These are phyloP conservation scores for Timema podura DNA, from an alignment of 2,888 invertebrate species.

Conservation along the genomic window DNA sequence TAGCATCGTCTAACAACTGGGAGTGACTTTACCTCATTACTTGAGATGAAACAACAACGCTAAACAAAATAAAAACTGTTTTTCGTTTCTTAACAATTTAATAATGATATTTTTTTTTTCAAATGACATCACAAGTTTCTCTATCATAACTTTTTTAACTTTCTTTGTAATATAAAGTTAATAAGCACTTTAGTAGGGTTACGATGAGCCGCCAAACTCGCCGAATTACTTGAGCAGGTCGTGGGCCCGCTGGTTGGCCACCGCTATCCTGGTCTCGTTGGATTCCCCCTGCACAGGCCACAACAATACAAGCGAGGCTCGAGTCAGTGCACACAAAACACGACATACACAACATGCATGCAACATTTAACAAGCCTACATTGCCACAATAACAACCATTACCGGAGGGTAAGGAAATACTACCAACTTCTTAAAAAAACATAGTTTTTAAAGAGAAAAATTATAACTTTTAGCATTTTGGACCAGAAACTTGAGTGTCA, in stretches of 20 bases:
- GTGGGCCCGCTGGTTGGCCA: constrained; percentile 95
- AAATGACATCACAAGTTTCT: constrained; percentile 18
- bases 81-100: constrained; percentile 11
- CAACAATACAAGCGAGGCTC: constrained; percentile 20
- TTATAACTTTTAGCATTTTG: too few species aligned
- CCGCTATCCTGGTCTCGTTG: constrained; percentile 93
- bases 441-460: too few species aligned
- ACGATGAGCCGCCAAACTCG: constrained; percentile 16
- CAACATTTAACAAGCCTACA: constrained; percentile 8
- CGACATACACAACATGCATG: constrained; percentile 18
- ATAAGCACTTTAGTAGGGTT: constrained; percentile 28
- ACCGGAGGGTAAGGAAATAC: too few species aligned
- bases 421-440: too few species aligned
- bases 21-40: constrained; percentile 21
- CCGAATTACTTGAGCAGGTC: constrained; percentile 82
- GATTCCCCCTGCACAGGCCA: constrained; percentile 65
- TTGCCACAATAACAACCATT: too few species aligned
- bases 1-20: too few species aligned
- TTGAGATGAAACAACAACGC: background rate
- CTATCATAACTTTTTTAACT: constrained; percentile 18
- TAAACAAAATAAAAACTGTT: background rate
- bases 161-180: constrained; percentile 25
- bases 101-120: background rate
- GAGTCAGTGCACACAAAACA: constrained; percentile 21
- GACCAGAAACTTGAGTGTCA: too few species aligned